phyloP scores from a whole-genome alignment of 2,888 invertebrate genomes.

The Drosophila gaucha region DNA sequence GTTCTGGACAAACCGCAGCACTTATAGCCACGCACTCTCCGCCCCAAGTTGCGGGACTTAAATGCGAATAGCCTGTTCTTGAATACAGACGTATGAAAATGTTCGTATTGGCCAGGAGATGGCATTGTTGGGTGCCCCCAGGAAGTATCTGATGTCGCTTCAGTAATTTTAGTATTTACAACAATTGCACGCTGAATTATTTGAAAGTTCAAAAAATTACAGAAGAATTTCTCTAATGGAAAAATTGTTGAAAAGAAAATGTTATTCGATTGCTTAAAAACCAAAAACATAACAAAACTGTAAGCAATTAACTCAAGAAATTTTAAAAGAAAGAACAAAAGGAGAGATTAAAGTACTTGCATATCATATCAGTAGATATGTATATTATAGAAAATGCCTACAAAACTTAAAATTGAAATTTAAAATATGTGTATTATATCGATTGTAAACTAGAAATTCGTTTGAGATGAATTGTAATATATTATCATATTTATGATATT shows the following conservation, averaged over 20 bases:
- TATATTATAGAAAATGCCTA: too few species aligned
- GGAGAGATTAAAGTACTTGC: too few species aligned
- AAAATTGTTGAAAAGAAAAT: background rate
- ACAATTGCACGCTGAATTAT: constrained; percentile 30
- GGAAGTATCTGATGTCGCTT: constrained; percentile 10
- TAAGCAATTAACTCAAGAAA: too few species aligned
- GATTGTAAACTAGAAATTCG: too few species aligned
- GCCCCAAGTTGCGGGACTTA: constrained; percentile 24
- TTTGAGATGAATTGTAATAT: too few species aligned
- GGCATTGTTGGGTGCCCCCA: constrained; percentile 10
- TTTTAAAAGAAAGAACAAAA: too few species aligned
- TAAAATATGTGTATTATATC: too few species aligned
- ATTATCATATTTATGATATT: too few species aligned
- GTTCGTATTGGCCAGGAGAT: constrained; percentile 6
- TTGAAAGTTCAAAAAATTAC: constrained; percentile 22
- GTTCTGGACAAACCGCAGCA: constrained; percentile 30
- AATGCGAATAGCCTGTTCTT: constrained; percentile 28
- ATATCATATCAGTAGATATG: too few species aligned
- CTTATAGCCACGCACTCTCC: constrained; percentile 8
- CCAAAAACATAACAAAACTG: background rate
- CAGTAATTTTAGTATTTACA: constrained; percentile 39
- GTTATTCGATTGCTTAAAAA: background rate
- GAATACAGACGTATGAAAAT: constrained; percentile 17
- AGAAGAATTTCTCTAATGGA: constrained; percentile 17
- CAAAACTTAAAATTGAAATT: too few species aligned